These are phyloP conservation scores for Chondrosia reniformis DNA, from an alignment of 37 sponge, comb jelly and placozoan genomes.

Conservation along the genomic window DNA sequence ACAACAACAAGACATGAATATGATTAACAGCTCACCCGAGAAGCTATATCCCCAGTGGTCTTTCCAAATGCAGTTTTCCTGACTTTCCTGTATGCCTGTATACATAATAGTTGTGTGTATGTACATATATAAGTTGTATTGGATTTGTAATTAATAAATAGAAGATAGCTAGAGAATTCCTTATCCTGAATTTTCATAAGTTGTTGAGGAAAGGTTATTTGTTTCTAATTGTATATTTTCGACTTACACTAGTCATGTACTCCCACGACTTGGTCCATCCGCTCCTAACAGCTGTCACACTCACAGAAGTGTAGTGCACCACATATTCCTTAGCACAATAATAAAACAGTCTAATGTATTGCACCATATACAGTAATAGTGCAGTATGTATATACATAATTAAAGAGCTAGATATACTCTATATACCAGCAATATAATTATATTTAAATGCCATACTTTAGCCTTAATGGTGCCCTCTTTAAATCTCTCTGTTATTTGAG, in stretches of 20 bases:
- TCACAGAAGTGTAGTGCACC: not conserved
- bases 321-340: not conserved
- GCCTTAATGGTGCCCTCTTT: conserved; percentile 26
- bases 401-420: not conserved
- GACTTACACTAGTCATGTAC: not conserved
- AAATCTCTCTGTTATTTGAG: conserved; percentile 28
- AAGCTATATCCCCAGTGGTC: conserved; percentile 32
- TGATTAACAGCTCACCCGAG: conserved; percentile 51
- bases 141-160: not conserved
- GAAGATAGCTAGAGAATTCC: not conserved
- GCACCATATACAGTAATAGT: not conserved
- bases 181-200: too few relatives aligned
- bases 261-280: not conserved
- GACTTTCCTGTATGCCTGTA: conserved; percentile 33
- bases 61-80: conserved; percentile 48
- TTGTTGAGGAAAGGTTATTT: too few relatives aligned
- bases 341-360: not conserved
- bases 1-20: too few relatives aligned
- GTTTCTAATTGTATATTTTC: too few relatives aligned
- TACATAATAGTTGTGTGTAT: not conserved
- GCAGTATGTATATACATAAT: not conserved
- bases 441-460: not conserved
- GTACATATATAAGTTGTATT: not conserved
- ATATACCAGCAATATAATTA: not conserved
- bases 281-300: not conserved